A percentile compares a stretch with the other conserved stretches of the same genome.
phyloP scores from a whole-genome alignment of 1,140 invertebrate genomes.

The Drosophila elegans region DNA sequence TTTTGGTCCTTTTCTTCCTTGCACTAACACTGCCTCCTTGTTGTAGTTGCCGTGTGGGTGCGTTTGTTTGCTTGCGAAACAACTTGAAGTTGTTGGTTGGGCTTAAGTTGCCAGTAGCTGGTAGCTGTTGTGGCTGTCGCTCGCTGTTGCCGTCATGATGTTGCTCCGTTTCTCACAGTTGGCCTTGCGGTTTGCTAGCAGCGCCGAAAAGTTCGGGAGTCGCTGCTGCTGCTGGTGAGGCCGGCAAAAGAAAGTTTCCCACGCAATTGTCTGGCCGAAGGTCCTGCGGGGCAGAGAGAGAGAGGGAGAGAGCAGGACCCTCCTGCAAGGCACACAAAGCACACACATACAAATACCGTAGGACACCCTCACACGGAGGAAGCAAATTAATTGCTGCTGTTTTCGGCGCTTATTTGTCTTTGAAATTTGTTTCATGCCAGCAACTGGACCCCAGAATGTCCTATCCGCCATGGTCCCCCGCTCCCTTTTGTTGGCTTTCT shows the following conservation, averaged over 20 bases:
- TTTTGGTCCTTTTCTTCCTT: neutral
- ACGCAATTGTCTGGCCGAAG: slow-evolving; percentile 67
- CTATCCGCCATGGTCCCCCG: slow-evolving; percentile 7
- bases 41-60: slow-evolving; percentile 63
- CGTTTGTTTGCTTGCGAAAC: slow-evolving; percentile 75
- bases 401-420: slow-evolving; percentile 83
- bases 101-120: slow-evolving; percentile 77
- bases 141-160: slow-evolving; percentile 9
- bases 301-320: neutral
- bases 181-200: slow-evolving; percentile 69
- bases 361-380: slow-evolving; percentile 54
- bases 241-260: slow-evolving; percentile 51
- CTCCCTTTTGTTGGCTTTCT: slow-evolving; percentile 18
- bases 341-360: neutral
- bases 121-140: slow-evolving; percentile 73
- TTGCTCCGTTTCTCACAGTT: slow-evolving; percentile 65
- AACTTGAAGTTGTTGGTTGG: slow-evolving; percentile 76
- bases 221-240: slow-evolving; percentile 23
- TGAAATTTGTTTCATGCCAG: slow-evolving; percentile 78
- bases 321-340: slow-evolving; percentile 2
- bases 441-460: slow-evolving; percentile 50
- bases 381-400: slow-evolving; percentile 82
- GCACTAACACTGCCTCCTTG: neutral
- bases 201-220: slow-evolving; percentile 65
- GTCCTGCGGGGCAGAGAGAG: slow-evolving; percentile 11